These are phyloP conservation scores for Atethmia centrago DNA, from an alignment of 2,888 invertebrate genomes.

Conservation along the genomic window DNA sequence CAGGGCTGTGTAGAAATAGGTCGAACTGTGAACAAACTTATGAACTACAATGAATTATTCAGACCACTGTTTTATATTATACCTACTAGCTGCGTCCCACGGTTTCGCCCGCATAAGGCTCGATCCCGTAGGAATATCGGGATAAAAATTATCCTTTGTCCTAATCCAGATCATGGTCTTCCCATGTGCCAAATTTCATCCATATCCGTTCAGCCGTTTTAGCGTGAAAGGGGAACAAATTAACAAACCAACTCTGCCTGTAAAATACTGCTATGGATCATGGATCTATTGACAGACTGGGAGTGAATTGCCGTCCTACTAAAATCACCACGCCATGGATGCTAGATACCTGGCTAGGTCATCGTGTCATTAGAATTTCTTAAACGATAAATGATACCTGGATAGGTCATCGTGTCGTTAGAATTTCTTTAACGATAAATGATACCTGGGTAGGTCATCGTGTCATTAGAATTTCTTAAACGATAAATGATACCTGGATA, in stretches of 20 bases:
- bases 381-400: too few relatives aligned
- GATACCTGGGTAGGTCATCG: neutral
- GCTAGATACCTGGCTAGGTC: neutral
- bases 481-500: too few relatives aligned
- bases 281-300: neutral
- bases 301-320: neutral
- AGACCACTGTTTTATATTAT: neutral
- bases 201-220: too few relatives aligned
- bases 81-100: too few relatives aligned
- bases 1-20: neutral
- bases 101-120: too few relatives aligned
- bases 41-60: neutral
- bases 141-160: too few relatives aligned
- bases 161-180: too few relatives aligned
- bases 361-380: neutral
- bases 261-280: neutral
- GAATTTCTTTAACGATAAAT: too few relatives aligned
- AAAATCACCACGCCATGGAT: neutral
- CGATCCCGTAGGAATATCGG: too few relatives aligned
- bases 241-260: neutral
- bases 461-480: neutral
- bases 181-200: too few relatives aligned
- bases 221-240: too few relatives aligned
- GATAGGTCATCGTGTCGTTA: neutral
- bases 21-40: conserved; percentile 19